Conservation (phyloP, 1,140 invertebrate species). For the Zaprionus ornatus region DNA sequence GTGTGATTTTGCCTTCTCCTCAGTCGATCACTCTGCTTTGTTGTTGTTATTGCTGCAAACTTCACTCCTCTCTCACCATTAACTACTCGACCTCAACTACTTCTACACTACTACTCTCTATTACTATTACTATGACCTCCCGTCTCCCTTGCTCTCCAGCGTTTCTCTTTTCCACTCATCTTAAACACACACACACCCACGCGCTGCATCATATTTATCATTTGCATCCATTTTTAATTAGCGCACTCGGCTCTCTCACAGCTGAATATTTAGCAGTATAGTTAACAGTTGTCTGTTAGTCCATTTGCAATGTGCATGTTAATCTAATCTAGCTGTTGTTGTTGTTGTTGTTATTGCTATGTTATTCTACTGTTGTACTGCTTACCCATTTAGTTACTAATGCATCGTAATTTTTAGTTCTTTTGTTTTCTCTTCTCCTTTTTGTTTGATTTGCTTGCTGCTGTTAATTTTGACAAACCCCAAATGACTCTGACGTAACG, state of each 20-base stretch:
- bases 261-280: constrained; percentile 51
- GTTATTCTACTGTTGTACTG: constrained; percentile 8
- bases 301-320: constrained; percentile 46
- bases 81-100: constrained; percentile 11
- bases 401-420: constrained; percentile 46
- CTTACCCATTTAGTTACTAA: constrained; percentile 58
- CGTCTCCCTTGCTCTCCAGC: neutral
- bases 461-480: constrained; percentile 77
- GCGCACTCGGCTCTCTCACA: constrained; percentile 60
- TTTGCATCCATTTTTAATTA: constrained; percentile 75
- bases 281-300: constrained; percentile 71
- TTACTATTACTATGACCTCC: constrained; percentile 25
- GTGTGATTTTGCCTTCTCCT: neutral
- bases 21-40: constrained; percentile 1
- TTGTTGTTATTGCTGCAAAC: neutral
- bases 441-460: constrained; percentile 51
- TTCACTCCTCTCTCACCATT: neutral
- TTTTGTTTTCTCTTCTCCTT: constrained; percentile 28
- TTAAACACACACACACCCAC: constrained; percentile 26
- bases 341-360: constrained; percentile 29
- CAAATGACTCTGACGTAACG: constrained; percentile 78
- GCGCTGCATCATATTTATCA: constrained; percentile 73
- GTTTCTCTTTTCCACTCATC: constrained; percentile 61
- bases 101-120: constrained; percentile 27
- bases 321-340: constrained; percentile 27